These are phyloP conservation scores for Ceratothoa steindachneri DNA, from an alignment of 2,888 invertebrate genomes.

Conservation along the genomic window DNA sequence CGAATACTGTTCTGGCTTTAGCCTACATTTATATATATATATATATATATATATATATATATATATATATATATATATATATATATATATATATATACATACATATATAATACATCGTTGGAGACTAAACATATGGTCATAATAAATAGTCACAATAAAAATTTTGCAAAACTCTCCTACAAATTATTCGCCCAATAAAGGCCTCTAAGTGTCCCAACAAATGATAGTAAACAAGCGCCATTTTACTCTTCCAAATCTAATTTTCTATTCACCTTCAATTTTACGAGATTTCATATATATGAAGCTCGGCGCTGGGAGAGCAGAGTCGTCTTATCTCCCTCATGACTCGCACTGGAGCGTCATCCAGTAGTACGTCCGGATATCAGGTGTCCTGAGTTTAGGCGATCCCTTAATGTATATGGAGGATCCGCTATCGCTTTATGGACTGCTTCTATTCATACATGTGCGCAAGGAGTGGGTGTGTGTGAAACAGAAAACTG, in stretches of 20 bases:
- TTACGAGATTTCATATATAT: background rate
- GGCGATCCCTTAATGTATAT: too few relatives aligned
- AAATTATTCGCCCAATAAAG: background rate
- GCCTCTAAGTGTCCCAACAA: background rate
- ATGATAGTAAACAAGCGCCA: background rate
- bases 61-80: too few relatives aligned
- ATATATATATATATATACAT: too few relatives aligned
- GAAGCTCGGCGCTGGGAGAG: background rate
- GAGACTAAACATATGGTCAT: background rate
- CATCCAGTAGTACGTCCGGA: background rate
- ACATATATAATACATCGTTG: too few relatives aligned
- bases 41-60: too few relatives aligned
- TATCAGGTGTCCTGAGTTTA: too few relatives aligned
- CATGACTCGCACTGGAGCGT: background rate
- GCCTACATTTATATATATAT: too few relatives aligned
- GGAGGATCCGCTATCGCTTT: background rate
- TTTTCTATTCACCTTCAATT: background rate
- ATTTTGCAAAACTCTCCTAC: background rate
- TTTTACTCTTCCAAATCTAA: background rate
- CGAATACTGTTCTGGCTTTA: too few relatives aligned
- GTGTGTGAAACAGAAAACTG: too few relatives aligned
- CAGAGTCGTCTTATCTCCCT: background rate
- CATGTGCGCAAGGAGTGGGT: too few relatives aligned
- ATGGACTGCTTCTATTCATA: background rate
- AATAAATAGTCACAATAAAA: background rate